phyloP scores from a whole-genome alignment of 2,888 invertebrate genomes.

The Aleiodes alternator region DNA sequence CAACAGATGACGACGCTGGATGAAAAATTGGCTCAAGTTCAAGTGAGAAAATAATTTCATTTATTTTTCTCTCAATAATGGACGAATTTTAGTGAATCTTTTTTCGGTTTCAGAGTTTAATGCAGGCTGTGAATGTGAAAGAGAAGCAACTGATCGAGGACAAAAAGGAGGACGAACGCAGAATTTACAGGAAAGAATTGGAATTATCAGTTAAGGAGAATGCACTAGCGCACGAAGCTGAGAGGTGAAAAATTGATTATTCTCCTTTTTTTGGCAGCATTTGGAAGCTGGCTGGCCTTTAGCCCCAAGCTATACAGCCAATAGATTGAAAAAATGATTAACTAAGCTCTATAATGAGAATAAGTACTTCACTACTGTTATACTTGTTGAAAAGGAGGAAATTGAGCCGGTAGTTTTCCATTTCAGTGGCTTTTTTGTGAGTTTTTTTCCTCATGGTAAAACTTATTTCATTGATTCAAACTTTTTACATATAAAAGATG shows the following conservation, averaged over 20 bases:
- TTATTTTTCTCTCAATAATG: not conserved
- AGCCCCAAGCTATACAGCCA: too few species aligned
- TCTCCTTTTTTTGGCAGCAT: too few species aligned
- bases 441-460: too few species aligned
- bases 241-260: slow-evolving; percentile 62
- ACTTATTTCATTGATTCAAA: too few species aligned
- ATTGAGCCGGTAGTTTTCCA: too few species aligned
- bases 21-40: slow-evolving; percentile 55
- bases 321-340: too few species aligned
- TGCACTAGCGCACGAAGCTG: slow-evolving; percentile 65
- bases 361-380: not conserved
- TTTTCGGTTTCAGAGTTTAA: slow-evolving; percentile 61
- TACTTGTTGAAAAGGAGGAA: not conserved
- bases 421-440: too few species aligned
- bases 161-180: slow-evolving; percentile 60
- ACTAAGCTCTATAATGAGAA: too few species aligned
- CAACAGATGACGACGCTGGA: slow-evolving; percentile 64
- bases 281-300: too few species aligned
- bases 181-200: slow-evolving; percentile 64
- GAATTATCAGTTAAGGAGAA: slow-evolving; percentile 67
- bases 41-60: not conserved
- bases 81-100: slow-evolving; percentile 22
- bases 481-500: too few species aligned
- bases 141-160: slow-evolving; percentile 63
- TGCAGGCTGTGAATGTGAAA: slow-evolving; percentile 62